These are phyloP conservation scores for Drosophila melanica DNA, from an alignment of 1,140 invertebrate species.

Conservation along the genomic window DNA sequence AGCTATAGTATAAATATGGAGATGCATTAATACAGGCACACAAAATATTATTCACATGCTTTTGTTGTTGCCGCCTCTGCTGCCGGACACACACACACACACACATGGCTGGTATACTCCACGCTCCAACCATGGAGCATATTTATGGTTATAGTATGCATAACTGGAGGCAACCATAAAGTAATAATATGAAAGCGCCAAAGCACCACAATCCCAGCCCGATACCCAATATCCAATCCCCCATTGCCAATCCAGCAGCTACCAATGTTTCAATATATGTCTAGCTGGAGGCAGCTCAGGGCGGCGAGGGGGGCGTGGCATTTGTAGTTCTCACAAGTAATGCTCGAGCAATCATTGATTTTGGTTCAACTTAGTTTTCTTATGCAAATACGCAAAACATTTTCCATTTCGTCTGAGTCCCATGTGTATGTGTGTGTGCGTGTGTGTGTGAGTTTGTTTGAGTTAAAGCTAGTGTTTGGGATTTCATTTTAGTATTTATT, in stretches of 20 bases:
- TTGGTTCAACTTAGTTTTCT: constrained; percentile 80
- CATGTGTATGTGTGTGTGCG: constrained; percentile 3
- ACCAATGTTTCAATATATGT: constrained; percentile 61
- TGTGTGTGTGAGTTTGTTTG: constrained; percentile 29
- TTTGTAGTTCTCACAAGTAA: constrained; percentile 57
- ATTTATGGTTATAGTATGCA: constrained; percentile 82
- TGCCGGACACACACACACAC: constrained; percentile 9
- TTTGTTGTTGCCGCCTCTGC: constrained; percentile 31
- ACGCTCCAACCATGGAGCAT: constrained; percentile 51
- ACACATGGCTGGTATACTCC: constrained; percentile 40
- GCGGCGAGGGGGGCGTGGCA: constrained; percentile 48
- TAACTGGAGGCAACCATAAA: constrained; percentile 81
- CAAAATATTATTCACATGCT: constrained; percentile 70
- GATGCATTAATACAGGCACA: constrained; percentile 79
- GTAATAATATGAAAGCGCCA: constrained; percentile 76
- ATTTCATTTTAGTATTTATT: constrained; percentile 76
- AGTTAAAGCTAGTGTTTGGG: constrained; percentile 54
- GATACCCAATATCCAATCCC: not conserved
- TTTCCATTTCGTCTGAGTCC: constrained; percentile 67
- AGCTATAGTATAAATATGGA: constrained; percentile 82
- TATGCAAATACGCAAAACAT: constrained; percentile 76
- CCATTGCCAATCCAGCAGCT: not conserved
- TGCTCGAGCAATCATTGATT: constrained; percentile 76
- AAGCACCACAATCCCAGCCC: constrained; percentile 30
- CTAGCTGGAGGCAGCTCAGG: constrained; percentile 16